Conservation (phyloP, 2,888 invertebrate species). For the Cybosia mesomella region DNA sequence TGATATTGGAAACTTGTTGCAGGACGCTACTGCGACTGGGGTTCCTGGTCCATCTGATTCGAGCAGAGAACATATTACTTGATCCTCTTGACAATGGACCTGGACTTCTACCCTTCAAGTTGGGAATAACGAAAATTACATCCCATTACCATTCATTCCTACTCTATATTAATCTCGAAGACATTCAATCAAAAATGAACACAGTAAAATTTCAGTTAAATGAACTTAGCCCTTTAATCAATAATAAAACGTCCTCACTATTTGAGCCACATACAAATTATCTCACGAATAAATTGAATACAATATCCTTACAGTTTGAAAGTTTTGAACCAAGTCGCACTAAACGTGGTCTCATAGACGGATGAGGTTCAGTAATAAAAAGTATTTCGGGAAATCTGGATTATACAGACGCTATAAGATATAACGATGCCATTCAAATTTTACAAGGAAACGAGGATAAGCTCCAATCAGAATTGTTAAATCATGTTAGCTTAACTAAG, state of each 20-base stretch:
- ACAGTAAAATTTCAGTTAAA: slow-evolving; percentile 21
- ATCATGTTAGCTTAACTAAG: not conserved
- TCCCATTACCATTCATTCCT: slow-evolving; percentile 46
- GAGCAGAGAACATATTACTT: slow-evolving; percentile 27
- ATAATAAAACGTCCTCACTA: slow-evolving; percentile 24
- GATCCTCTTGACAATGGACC: slow-evolving; percentile 30
- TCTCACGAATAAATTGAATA: slow-evolving; percentile 1
- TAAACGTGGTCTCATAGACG: not conserved
- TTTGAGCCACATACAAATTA: slow-evolving; percentile 21
- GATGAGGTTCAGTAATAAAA: not conserved
- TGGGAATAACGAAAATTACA: slow-evolving; percentile 36
- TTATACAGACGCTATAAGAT: not conserved
- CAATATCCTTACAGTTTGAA: not conserved
- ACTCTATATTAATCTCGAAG: slow-evolving; percentile 18
- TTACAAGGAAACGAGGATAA: slow-evolving; percentile 5
- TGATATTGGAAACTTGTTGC: slow-evolving; percentile 9
- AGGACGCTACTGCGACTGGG: slow-evolving; percentile 10
- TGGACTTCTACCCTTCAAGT: slow-evolving; percentile 39
- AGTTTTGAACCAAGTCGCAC: slow-evolving; percentile 14
- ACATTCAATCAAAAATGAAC: slow-evolving; percentile 8
- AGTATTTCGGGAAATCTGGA: slow-evolving; percentile 3
- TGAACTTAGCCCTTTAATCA: slow-evolving; percentile 7
- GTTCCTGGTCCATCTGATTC: slow-evolving; percentile 16
- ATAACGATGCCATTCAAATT: not conserved
- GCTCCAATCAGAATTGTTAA: not conserved